Evolutionary conservation across 2,888 invertebrate genomes (phyloP).

Genomic region (Aphidoletes aphidimyza): DNA sequence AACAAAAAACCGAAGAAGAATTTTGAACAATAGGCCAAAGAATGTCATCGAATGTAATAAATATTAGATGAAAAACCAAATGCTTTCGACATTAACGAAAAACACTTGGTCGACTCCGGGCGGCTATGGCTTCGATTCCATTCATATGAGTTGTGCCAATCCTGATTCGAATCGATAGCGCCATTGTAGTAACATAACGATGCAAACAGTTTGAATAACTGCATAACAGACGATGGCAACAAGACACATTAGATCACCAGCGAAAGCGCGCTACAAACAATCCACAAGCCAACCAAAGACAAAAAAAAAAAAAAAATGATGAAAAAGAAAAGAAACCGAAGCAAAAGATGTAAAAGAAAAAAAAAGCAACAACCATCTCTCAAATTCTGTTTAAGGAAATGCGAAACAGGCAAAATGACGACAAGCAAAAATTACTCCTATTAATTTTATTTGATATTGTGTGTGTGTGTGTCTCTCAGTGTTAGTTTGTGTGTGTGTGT

Average conservation of each 20-base stretch:
- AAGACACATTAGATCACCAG: background rate
- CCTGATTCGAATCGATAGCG: background rate
- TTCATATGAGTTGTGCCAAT: slow-evolving; percentile 12
- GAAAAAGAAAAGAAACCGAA: background rate
- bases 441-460: slow-evolving; percentile 52
- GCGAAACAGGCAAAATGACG: slow-evolving; percentile 44
- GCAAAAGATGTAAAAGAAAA: background rate
- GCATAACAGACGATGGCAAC: background rate
- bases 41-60: background rate
- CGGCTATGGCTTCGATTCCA: no score
- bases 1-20: background rate
- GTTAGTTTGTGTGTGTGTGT: background rate
- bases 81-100: background rate
- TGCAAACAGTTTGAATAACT: background rate
- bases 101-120: background rate
- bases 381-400: slow-evolving; percentile 53
- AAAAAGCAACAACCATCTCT: background rate
- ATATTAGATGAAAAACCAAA: background rate
- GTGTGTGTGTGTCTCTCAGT: no score
- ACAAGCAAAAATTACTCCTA: slow-evolving; percentile 53
- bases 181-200: background rate
- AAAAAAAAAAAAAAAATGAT: background rate
- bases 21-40: background rate
- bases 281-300: no score
- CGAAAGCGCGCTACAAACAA: no score